A percentile compares a stretch with the other conserved stretches of the same genome.
Evolutionary conservation across 1,140 invertebrate species (phyloP).

Genomic region (Nasonia giraulti): DNA sequence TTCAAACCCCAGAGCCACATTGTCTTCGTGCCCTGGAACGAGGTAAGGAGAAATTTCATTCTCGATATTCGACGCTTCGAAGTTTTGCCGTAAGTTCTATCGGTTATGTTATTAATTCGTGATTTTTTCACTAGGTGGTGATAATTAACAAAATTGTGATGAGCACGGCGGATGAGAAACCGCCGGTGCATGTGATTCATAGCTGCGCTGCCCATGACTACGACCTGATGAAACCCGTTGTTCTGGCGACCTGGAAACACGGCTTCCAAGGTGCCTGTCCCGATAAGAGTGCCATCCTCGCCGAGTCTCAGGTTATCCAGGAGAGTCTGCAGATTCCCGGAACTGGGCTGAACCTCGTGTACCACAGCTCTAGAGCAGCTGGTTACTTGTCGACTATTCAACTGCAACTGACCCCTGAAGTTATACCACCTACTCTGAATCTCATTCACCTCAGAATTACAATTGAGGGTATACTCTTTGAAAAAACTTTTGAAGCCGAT

Average conservation of each 20-base stretch:
- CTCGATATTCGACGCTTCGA: not conserved
- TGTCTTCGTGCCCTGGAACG: slow-evolving; percentile 97
- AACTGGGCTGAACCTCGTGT: slow-evolving; percentile 93
- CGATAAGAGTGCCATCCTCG: slow-evolving; percentile 92
- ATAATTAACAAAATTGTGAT: slow-evolving; percentile 92
- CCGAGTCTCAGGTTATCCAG: slow-evolving; percentile 96
- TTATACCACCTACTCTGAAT: slow-evolving; percentile 86
- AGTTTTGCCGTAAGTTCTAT: not conserved
- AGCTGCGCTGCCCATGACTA: slow-evolving; percentile 93
- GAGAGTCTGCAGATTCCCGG: slow-evolving; percentile 95
- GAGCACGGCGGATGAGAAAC: slow-evolving; percentile 88
- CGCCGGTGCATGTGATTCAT: slow-evolving; percentile 77
- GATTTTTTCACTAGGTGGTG: slow-evolving; percentile 79
- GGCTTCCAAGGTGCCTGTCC: slow-evolving; percentile 96
- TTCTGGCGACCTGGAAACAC: slow-evolving; percentile 96
- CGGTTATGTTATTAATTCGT: not conserved
- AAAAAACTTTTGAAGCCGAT: slow-evolving; percentile 96
- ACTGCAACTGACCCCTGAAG: slow-evolving; percentile 91
- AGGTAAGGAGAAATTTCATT: slow-evolving; percentile 76
- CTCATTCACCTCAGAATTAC: slow-evolving; percentile 93
- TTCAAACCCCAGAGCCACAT: slow-evolving; percentile 93
- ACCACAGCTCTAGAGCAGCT: slow-evolving; percentile 92
- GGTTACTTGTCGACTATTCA: slow-evolving; percentile 97
- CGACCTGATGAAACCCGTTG: slow-evolving; percentile 94
- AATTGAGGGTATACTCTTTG: slow-evolving; percentile 94